Base-by-base conservation (phyloP, 1,140 invertebrate species). In the Drosophila ercepeae region DNA sequence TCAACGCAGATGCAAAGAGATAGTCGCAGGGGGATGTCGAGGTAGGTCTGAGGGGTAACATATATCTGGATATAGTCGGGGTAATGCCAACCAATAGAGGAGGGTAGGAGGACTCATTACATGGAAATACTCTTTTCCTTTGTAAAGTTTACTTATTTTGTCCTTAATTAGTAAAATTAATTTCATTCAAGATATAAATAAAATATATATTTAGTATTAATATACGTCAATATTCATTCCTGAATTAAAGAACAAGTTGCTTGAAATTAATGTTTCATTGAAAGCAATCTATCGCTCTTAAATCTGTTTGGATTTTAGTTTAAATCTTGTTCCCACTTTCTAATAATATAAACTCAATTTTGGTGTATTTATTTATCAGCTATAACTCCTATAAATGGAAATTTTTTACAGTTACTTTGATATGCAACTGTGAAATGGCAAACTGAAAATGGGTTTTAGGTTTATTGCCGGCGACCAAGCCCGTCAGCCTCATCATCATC, bases 1-100 rank as follows among this genome's bases (percentile, higher is more conserved):
- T 86, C 79, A 81, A 86, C 78, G 79, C 76, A 86, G 82, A 88
- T 88, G 67, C 59, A 64, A 58, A 77, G 23, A 58, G 63, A 73
- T 74, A 58, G 58, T 58, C 51, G 42, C 50, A 14, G 58, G 45
- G 18, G 36, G 55, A 19, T 63, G 60, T 14, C 19, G 19, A 48
- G 9, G 9, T n/a, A n/a, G 25, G 29, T 36, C 16, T 0, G 23
- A 19, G 45, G 42, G 21, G 54, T 25, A 39, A 29, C n/a, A n/a
- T 13, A 36, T 42, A 39, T 16, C 4, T 14, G 25, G 18, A 25
- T 13, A 11, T 16, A 7, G 25, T 11, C 19, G 5, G 13, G 50
- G 39, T 25, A 46, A 55, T 59, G 39, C 54, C 60, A 34, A 46
- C 11, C 19, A 18, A 18, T 29, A 27, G 32, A 21, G 39, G 44